phyloP scores from a whole-genome alignment of 2,113 vertebrate genomes.

The Scomber scombrus region DNA sequence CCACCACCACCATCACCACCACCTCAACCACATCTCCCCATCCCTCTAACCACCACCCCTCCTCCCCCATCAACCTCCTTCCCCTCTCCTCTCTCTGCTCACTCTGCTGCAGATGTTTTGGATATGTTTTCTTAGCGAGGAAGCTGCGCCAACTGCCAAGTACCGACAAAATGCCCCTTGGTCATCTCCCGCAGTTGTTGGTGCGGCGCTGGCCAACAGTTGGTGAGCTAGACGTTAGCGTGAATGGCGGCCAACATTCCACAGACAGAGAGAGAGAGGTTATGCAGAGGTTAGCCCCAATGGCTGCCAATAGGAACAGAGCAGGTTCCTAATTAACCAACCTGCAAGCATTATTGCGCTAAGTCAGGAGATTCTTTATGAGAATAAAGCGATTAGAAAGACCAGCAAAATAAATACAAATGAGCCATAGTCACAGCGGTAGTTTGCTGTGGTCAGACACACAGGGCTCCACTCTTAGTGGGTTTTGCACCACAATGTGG shows the following conservation, averaged over 20 bases:
- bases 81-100: slow-evolving; percentile 61
- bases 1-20: slow-evolving; percentile 12
- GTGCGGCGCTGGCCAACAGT: slow-evolving; percentile 23
- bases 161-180: slow-evolving; percentile 60
- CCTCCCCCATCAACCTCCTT: slow-evolving; percentile 46
- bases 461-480: slow-evolving; percentile 12
- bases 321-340: slow-evolving; percentile 44
- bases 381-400: slow-evolving; percentile 21
- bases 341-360: slow-evolving; percentile 21
- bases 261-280: slow-evolving; percentile 59
- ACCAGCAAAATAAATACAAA: slow-evolving; percentile 1
- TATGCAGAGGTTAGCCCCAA: slow-evolving; percentile 52
- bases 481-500: slow-evolving; percentile 34
- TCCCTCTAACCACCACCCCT: slow-evolving; percentile 51
- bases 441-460: slow-evolving; percentile 8
- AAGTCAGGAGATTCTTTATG: slow-evolving; percentile 7
- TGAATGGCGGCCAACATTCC: slow-evolving; percentile 65
- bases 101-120: slow-evolving; percentile 81
- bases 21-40: slow-evolving; percentile 55
- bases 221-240: slow-evolving; percentile 31
- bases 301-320: slow-evolving; percentile 48
- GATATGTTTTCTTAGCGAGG: slow-evolving; percentile 71
- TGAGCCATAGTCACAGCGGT: neutral
- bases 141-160: slow-evolving; percentile 63
- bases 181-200: slow-evolving; percentile 47